Conservation (phyloP, 2,888 invertebrate species). For the Hydrotaea diabolus region DNA sequence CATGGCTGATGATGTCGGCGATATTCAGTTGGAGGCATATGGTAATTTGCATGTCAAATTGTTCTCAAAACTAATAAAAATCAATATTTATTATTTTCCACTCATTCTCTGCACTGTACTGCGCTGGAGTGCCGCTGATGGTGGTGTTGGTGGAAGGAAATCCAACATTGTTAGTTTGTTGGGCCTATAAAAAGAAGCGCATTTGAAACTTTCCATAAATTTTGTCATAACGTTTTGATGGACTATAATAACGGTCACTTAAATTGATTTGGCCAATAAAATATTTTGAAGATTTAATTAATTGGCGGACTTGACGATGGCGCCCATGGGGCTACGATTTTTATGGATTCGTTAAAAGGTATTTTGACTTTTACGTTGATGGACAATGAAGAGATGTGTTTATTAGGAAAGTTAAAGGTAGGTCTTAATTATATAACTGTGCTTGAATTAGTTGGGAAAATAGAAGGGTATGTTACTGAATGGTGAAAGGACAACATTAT, state of each 20-base stretch:
- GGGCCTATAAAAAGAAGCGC: not conserved
- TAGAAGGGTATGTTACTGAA: too few species aligned
- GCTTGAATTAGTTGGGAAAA: too few species aligned
- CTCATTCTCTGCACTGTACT: slow-evolving; percentile 11
- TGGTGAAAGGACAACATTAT: too few species aligned
- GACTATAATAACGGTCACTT: slow-evolving; percentile 32
- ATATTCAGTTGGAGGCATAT: not conserved
- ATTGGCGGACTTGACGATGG: not conserved
- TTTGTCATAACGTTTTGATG: slow-evolving; percentile 38
- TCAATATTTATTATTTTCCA: slow-evolving; percentile 50
- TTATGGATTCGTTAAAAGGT: not conserved
- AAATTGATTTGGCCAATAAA: slow-evolving; percentile 50
- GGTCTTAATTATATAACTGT: too few species aligned
- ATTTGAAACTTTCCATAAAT: slow-evolving; percentile 31
- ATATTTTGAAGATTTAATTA: slow-evolving; percentile 49
- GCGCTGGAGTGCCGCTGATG: not conserved
- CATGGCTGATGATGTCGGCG: not conserved
- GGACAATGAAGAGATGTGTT: too few species aligned
- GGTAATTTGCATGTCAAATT: slow-evolving; percentile 54
- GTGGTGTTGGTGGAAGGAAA: not conserved
- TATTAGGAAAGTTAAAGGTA: too few species aligned
- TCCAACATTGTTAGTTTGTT: not conserved
- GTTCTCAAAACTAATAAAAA: slow-evolving; percentile 50
- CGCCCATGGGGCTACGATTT: too few species aligned
- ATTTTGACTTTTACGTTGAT: not conserved